A percentile compares a stretch with the other conserved stretches of the same genome.
Evolutionary conservation across 2,888 invertebrate species (phyloP).

Genomic region (Pecten maximus): DNA sequence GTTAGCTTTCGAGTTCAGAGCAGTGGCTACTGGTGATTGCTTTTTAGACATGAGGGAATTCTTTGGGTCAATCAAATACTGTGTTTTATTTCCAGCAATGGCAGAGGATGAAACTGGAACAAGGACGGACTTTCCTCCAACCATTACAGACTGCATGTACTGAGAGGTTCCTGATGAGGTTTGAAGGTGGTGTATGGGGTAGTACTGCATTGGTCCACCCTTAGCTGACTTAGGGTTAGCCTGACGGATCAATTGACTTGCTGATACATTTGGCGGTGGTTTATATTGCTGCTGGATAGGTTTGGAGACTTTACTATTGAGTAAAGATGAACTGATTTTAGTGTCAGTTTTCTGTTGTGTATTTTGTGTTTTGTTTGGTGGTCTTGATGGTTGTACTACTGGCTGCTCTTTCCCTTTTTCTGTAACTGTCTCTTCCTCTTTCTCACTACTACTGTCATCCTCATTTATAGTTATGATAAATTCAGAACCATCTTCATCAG

Average conservation of each 20-base stretch:
- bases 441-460: constrained; percentile 46
- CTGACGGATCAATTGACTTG: not conserved
- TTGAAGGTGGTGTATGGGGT: not conserved
- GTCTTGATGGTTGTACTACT: not conserved
- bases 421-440: not conserved
- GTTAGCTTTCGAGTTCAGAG: not conserved
- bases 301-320: not conserved
- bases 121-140: constrained; percentile 24
- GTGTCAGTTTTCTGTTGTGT: not conserved
- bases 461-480: constrained; percentile 64
- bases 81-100: not conserved
- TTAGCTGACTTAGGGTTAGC: not conserved
- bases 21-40: not conserved
- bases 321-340: not conserved
- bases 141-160: constrained; percentile 27
- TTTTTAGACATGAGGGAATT: not conserved
- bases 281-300: not conserved
- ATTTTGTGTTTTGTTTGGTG: not conserved
- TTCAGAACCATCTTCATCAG: constrained; percentile 61
- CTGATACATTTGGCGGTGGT: not conserved
- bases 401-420: constrained; percentile 42
- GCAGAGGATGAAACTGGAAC: not conserved
- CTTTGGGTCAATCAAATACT: constrained; percentile 20
- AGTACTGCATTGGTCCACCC: not conserved
- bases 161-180: not conserved